Percentiles rank a stretch among this genome's conserved stretches.
phyloP scores from a whole-genome alignment of 2,888 invertebrate genomes.

The Gymnocheta viridis region DNA sequence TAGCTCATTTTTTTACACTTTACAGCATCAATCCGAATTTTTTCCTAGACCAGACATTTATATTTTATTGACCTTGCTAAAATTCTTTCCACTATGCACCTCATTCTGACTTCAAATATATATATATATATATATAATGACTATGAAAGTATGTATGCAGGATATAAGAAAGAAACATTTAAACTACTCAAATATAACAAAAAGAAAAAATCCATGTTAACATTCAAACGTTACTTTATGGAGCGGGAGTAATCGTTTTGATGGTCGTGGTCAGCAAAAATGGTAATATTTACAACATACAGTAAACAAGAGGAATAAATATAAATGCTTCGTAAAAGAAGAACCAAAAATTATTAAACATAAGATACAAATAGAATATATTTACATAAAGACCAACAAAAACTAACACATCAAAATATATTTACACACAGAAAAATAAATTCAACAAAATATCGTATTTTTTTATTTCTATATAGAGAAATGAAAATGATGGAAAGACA shows the following conservation, averaged over 20 bases:
- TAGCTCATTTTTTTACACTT: no score
- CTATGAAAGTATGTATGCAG: conserved; percentile 31
- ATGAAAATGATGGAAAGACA: conserved; percentile 60
- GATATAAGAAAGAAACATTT: conserved; percentile 46
- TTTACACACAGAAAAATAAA: conserved; percentile 40
- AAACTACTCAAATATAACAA: conserved; percentile 30
- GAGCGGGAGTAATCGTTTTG: conserved; percentile 66
- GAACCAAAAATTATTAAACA: conserved; percentile 31
- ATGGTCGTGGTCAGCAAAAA: conserved; percentile 65
- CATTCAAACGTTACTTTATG: conserved; percentile 47
- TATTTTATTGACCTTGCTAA: background rate
- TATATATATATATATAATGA: conserved; percentile 16
- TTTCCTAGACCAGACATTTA: no score
- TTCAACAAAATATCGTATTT: conserved; percentile 24
- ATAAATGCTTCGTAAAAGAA: conserved; percentile 17
- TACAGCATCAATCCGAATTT: no score
- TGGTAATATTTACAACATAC: conserved; percentile 54
- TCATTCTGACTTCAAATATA: background rate
- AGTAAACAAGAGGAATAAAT: conserved; percentile 34
- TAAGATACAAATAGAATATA: conserved; percentile 11
- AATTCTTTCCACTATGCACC: background rate
- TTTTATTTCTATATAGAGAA: background rate
- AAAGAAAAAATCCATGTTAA: conserved; percentile 27
- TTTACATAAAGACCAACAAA: conserved; percentile 45
- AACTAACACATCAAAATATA: conserved; percentile 42